Evolutionary conservation across 1,140 invertebrate species (phyloP).

Genomic region (Choristoneura fumiferana): DNA sequence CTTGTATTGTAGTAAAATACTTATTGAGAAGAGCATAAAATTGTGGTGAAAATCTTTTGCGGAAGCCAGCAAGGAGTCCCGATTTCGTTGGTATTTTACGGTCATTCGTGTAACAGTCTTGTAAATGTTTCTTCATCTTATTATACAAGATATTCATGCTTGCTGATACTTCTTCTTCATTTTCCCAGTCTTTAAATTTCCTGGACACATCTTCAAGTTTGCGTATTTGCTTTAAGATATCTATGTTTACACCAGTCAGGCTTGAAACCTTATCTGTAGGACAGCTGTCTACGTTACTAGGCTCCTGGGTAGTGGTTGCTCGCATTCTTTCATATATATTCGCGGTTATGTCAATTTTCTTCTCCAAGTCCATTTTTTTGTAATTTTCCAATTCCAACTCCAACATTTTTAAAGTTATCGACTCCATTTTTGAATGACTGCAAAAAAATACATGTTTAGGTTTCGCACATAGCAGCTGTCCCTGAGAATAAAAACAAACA

Average conservation of each 20-base stretch:
- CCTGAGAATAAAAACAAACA: too few relatives aligned
- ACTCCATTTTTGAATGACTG: too few relatives aligned
- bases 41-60: too few relatives aligned
- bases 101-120: neutral
- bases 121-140: neutral
- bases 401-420: neutral
- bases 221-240: neutral
- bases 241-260: neutral
- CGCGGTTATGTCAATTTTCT: slow-evolving; percentile 1
- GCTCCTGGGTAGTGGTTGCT: neutral
- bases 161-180: too few relatives aligned
- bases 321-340: neutral
- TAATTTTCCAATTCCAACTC: neutral
- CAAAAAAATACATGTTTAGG: too few relatives aligned
- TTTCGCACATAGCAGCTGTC: too few relatives aligned
- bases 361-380: neutral
- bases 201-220: neutral
- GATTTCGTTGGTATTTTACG: neutral
- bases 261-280: neutral
- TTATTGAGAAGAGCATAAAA: neutral
- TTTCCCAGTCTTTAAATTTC: neutral
- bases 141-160: neutral
- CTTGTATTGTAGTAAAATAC: neutral
- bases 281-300: neutral
- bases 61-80: too few relatives aligned